A percentile compares a stretch with the other conserved stretches of the same genome.
Conservation (phyloP, 2,113 vertebrate species). For the Lichenostomus cassidix region DNA sequence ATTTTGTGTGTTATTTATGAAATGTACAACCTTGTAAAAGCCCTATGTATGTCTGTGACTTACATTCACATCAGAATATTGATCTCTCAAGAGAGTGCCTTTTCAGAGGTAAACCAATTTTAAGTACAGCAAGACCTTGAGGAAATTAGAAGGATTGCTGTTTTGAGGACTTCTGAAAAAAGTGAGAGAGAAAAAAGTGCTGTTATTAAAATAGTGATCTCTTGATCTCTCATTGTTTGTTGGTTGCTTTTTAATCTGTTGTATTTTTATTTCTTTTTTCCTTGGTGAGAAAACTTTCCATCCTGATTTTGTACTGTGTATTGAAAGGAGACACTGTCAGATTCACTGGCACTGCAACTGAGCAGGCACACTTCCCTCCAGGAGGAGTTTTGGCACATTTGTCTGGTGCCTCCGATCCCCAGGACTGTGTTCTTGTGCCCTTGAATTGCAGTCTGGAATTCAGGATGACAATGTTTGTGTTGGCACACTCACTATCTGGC, state of each 20-base stretch:
- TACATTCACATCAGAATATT: background rate
- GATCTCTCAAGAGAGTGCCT: background rate
- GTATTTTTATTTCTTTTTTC: background rate
- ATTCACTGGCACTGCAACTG: background rate
- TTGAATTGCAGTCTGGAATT: background rate
- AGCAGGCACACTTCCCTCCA: background rate
- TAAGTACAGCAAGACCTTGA: background rate
- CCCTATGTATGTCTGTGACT: background rate
- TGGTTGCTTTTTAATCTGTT: background rate
- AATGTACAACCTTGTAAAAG: background rate
- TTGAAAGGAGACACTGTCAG: background rate
- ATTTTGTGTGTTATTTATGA: background rate
- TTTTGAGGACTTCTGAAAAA: background rate
- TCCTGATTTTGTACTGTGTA: background rate
- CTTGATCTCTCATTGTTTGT: background rate
- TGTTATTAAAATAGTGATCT: background rate
- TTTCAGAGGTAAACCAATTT: background rate
- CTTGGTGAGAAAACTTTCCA: background rate
- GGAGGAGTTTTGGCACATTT: background rate
- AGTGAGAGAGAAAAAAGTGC: background rate
- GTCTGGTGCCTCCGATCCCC: background rate
- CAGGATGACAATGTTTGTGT: background rate
- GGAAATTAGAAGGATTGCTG: background rate
- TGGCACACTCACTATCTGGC: accelerated
- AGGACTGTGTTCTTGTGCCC: background rate